Evolutionary conservation across 2,888 invertebrate genomes (phyloP), one percentile per base, ranked within the genome.

Genomic region (Slavum lentiscoides): DNA sequence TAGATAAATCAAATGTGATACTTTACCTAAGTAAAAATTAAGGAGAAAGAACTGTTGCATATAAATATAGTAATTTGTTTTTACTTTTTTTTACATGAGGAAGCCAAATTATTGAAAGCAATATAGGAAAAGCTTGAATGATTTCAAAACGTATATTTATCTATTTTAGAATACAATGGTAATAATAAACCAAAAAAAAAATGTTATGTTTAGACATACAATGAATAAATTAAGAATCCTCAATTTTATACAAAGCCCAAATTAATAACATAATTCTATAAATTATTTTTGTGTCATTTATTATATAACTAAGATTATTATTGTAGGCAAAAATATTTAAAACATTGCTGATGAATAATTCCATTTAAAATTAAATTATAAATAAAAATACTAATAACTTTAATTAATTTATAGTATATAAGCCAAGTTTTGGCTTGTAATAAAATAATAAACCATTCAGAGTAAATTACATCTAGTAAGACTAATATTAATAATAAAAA

Each of bases 381-480:
- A 75, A 67, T 43, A 67, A 75, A 74, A 75, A 59, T 59, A 43
- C 19, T 58, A 67, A 67, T 55, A 67, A 67, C 37, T 19, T 53
- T 55, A 49, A 55, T 9, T 68, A 23, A 69, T 53, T 70, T 70
- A 55, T 62, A 43, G 19, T 68, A 70, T 39, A 66, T 1, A 43
- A 73, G 19, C 19, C 62, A 53, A 74, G 58, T 15, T 70, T 49
- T 39, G 17, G 66, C 39, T 67, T 64, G 30, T 64, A 55, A 30
- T 43, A 55, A 55, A 55, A 55, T 59, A 68, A 68, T 59, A 68
- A 68, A 76, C 30, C 49, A 76, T 68, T 61, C 15, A 23, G 43
- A 72, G 53, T 62, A 39, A n/a, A 66, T 66, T 43, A 80, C 72
- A 80, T 72, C 55, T 23, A 62, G 43, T 67, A 58, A 49, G 59